Evolutionary conservation across 2,888 invertebrate genomes (phyloP), one percentile per base, ranked within the genome.

Genomic region (Tricholauxania praeusta): DNA sequence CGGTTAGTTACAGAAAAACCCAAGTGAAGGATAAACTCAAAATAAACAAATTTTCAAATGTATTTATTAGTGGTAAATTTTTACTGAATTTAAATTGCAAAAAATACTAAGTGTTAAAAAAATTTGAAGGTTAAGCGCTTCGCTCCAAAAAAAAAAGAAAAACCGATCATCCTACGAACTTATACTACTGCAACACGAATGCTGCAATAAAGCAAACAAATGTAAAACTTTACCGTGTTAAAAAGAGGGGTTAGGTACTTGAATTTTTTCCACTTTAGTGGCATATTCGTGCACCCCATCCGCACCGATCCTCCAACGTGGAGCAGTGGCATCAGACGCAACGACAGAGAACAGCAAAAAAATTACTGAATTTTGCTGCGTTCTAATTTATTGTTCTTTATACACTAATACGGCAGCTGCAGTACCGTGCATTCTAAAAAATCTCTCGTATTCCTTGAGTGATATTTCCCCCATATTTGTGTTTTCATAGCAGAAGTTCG

Each of bases 101-200:
- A 28, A 22, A 22, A 63, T 49, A 49, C 51, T 28, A 49, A 64
- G 68, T 52, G 51, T 55, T 62, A 49, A 62, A 49, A 51, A 63
- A 64, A 73, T 79, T 82, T 84, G 81, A 84, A 84, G 84, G 83
- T 84, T 83, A 84, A 82, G 72, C 76, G 69, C 72, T 72, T 55
- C 59, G 59, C 72, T 72, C 51, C 28, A 57, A 71, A 10, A 65
- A 51, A 51, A 63, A 49, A 7, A 47, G 12, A 49, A 49, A 64
- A 64, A 14, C 64, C 22, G 64, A 64, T 64, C 51, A 28, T 32
- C 32, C 12, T 22, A 68, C 15, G 39, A 47, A 22, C 57, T 22
- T 14, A 19, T 52, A 59, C n/a, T 17, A 17, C 15, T 28, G 15
- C 22, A 48, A 53, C 15, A 17, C 32, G 15, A 15, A 66, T n/a